Evolutionary conservation across 1,140 invertebrate genomes (phyloP), one percentile per base, ranked within the genome.

Genomic region (Rhynchophorus ferrugineus): DNA sequence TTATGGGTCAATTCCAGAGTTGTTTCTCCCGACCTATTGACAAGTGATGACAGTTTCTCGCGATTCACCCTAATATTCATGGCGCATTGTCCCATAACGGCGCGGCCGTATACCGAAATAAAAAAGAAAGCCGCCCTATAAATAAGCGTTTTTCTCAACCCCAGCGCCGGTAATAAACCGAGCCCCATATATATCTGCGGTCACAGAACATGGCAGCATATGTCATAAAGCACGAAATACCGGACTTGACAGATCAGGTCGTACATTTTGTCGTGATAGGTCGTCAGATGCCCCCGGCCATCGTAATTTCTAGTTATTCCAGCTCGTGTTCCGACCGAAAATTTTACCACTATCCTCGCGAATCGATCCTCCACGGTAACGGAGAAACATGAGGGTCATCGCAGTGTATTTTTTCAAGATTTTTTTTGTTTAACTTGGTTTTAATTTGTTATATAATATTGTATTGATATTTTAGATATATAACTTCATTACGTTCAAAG

Each of bases 231-330:
- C 18, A 22, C 33, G 19, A 44, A 44, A 51, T 51, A 29, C 7
- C 38, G 16, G 21, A 51, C 37, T 34, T 51, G 49, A 51, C 49
- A 24, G 41, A 51, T 44, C 14, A 11, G 39, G 41, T 14, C 20
- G 14, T 51, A 35, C 18, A 41, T 51, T 51, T 51, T 39, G 9
- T 36, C 18, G 17, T 51, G 33, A 51, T 51, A 43, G 38, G 49
- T 33, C 49, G 49, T 51, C 49, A 51, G 42, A 51, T 44, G 33
- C 49, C 19, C n/a, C 49, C 37, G 49, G 21, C 18, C 20, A 19
- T 17, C 29, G 39, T 51, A 51, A 44, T 44, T 49, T 36, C 29
- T 42, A 44, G 49, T 19, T 51, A 51, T 44, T 49, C 34, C 24
- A 11, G 11, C 41, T 18, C 18, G 41, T 3, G 24, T 47, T 16